A percentile compares a stretch with the other conserved stretches of the same genome.
Conservation (phyloP, 2,113 vertebrate species). For the Grammomys surdaster region DNA sequence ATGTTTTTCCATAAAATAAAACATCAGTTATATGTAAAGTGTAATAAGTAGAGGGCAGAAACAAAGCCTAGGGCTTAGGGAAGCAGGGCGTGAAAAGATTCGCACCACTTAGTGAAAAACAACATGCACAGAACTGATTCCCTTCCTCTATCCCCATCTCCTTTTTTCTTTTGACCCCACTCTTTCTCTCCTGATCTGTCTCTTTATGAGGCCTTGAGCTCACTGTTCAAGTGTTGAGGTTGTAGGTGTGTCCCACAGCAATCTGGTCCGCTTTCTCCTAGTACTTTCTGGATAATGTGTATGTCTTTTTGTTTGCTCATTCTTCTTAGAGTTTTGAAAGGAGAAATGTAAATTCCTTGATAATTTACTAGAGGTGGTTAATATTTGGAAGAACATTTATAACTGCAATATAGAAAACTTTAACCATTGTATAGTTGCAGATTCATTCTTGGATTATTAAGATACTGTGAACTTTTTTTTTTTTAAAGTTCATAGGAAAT, state of each 20-base stretch:
- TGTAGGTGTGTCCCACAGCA: background rate
- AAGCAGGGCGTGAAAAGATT: background rate
- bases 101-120: background rate
- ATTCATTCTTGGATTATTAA: constrained; percentile 46
- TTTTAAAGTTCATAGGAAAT: background rate
- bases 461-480: constrained; percentile 37
- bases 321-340: constrained; percentile 21
- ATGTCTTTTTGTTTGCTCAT: background rate
- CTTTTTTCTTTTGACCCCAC: too few relatives aligned
- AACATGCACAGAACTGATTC: constrained; percentile 10
- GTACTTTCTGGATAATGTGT: constrained; percentile 51
- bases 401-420: constrained; percentile 28
- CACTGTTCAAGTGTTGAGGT: background rate
- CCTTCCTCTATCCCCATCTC: background rate
- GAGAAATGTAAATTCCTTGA: constrained; percentile 54
- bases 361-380: constrained; percentile 38
- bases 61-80: background rate
- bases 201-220: background rate
- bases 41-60: constrained; percentile 2
- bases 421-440: background rate
- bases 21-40: constrained; percentile 18
- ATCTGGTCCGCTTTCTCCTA: background rate
- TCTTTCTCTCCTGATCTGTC: background rate
- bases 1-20: constrained; percentile 65
- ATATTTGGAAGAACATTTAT: constrained; percentile 30